These are phyloP conservation scores for Fregetta grallaria DNA, from an alignment of 2,113 vertebrate species.

Conservation along the genomic window DNA sequence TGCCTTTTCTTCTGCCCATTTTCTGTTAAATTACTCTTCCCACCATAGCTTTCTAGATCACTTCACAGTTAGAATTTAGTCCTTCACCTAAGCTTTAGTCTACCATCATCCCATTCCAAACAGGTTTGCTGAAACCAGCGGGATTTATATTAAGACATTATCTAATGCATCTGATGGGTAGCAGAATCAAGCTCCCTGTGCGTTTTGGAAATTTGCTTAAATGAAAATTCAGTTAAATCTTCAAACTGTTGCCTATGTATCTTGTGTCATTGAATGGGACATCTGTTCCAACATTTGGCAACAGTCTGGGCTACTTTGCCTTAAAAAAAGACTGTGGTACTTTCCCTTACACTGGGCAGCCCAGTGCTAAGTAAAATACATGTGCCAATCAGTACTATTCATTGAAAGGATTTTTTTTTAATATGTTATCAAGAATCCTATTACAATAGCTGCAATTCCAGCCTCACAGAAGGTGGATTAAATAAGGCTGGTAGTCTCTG, in stretches of 20 bases:
- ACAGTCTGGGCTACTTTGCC: background rate
- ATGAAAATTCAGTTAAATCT: background rate
- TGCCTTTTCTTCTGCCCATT: background rate
- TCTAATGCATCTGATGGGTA: background rate
- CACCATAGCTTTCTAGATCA: background rate
- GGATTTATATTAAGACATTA: background rate
- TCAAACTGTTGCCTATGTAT: background rate
- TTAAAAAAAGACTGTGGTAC: background rate
- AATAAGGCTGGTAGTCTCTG: background rate
- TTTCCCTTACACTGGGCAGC: background rate
- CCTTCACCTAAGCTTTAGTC: background rate
- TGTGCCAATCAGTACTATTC: accelerated
- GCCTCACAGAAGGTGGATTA: background rate
- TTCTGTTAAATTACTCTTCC: background rate
- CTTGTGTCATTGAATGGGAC: background rate
- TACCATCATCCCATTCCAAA: background rate
- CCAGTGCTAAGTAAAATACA: background rate
- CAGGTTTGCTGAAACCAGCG: background rate
- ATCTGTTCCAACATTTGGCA: background rate
- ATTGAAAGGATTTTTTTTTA: background rate
- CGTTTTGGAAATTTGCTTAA: background rate
- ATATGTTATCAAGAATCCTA: background rate
- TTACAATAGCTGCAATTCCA: background rate
- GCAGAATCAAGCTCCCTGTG: background rate
- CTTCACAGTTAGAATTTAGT: background rate